Evolutionary conservation across 2,113 vertebrate genomes (phyloP).

Genomic region (Oncorhynchus mykiss): DNA sequence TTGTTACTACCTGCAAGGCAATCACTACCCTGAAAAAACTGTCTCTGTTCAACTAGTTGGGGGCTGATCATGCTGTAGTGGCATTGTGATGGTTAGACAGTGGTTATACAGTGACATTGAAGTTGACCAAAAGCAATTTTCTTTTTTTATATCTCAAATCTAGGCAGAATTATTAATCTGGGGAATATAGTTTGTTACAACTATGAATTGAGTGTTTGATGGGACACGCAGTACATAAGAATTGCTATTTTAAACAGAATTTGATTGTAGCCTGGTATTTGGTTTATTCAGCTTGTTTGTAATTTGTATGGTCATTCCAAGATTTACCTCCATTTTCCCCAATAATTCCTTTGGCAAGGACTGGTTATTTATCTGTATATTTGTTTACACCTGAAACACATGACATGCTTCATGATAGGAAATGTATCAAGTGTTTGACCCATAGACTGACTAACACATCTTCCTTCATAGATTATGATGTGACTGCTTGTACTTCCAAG

Average conservation of each 20-base stretch:
- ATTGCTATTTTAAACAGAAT: neutral
- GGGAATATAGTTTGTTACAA: constrained; percentile 2
- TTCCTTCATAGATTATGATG: too few relatives aligned
- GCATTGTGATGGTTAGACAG: neutral
- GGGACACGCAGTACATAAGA: neutral
- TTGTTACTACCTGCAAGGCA: neutral
- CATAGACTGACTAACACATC: neutral
- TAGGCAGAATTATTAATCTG: constrained; percentile 23
- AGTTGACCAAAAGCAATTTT: neutral
- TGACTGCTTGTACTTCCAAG: constrained; percentile 9
- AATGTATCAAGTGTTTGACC: neutral
- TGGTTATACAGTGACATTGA: neutral
- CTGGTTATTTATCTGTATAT: neutral
- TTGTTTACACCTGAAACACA: constrained; percentile 10
- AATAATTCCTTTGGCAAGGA: neutral
- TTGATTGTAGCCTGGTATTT: neutral
- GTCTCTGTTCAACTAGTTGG: neutral
- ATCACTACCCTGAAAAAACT: neutral
- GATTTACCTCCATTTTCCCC: neutral
- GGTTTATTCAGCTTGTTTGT: neutral
- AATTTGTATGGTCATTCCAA: neutral
- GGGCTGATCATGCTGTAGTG: neutral
- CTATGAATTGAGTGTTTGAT: neutral
- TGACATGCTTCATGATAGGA: neutral
- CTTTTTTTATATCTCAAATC: constrained; percentile 6